phyloP scores from a whole-genome alignment of 2,113 vertebrate species.

The Serinus canaria region DNA sequence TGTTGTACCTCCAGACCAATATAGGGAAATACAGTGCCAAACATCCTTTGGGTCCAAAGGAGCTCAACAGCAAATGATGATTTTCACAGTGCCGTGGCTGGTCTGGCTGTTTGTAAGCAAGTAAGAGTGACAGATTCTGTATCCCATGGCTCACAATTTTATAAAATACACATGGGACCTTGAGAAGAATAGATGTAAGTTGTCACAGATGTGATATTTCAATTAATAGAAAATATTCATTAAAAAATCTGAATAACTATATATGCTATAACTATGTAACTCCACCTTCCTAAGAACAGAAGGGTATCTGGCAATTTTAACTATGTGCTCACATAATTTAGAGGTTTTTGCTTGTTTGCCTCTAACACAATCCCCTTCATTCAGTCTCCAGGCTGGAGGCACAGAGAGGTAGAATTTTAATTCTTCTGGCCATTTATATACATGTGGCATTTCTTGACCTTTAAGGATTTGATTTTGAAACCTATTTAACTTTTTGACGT shows the following conservation, averaged over 20 bases:
- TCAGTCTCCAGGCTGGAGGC: background rate
- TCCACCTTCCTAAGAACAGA: background rate
- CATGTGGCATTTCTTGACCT: constrained; percentile 43
- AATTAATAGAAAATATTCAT: background rate
- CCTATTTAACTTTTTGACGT: constrained; percentile 25
- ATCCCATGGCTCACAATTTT: background rate
- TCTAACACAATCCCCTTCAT: background rate
- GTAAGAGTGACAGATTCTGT: background rate
- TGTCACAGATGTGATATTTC: background rate
- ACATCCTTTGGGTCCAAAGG: background rate
- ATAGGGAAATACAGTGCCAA: background rate
- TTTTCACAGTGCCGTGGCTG: background rate
- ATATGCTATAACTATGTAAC: background rate
- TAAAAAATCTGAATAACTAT: background rate
- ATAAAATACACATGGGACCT: background rate
- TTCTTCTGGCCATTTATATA: constrained; percentile 10
- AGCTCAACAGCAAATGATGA: background rate
- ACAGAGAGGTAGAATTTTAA: constrained; percentile 9
- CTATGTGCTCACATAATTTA: background rate
- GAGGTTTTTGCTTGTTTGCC: background rate
- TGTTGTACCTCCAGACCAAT: background rate
- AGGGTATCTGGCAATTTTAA: background rate
- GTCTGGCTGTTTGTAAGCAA: background rate
- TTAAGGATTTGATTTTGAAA: constrained; percentile 22
- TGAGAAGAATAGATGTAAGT: background rate